Conservation (phyloP, 64 coral and sea anemone species). For the Pachyseris speciosa region DNA sequence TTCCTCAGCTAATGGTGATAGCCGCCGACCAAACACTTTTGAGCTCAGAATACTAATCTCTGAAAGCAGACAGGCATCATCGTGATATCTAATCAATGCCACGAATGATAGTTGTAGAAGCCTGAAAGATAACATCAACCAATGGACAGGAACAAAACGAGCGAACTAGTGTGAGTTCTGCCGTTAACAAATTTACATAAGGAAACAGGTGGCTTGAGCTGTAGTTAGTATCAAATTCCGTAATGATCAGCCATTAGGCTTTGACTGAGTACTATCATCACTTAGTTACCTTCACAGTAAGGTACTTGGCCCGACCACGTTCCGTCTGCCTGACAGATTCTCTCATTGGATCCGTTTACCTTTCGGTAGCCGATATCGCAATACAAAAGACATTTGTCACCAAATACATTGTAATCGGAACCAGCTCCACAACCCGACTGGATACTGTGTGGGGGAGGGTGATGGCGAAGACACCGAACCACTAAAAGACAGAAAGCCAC, state of each 20-base stretch:
- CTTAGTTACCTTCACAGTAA: slow-evolving; percentile 14
- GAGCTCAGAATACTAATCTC: too few species aligned
- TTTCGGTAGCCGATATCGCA: slow-evolving; percentile 23
- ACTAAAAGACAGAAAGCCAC: slow-evolving; percentile 24
- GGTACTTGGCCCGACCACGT: slow-evolving; percentile 49
- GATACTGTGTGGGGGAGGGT: slow-evolving; percentile 8
- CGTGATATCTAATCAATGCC: not conserved
- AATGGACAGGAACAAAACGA: not conserved
- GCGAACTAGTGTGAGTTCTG: not conserved
- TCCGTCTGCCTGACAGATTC: slow-evolving; percentile 40
- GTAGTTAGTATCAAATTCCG: not conserved
- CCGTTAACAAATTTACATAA: not conserved
- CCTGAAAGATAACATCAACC: not conserved
- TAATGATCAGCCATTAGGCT: not conserved
- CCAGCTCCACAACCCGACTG: slow-evolving; percentile 34
- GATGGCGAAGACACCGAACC: slow-evolving; percentile 25
- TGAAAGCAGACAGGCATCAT: not conserved
- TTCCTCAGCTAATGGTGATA: too few species aligned
- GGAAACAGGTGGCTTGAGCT: not conserved
- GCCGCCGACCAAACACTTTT: too few species aligned
- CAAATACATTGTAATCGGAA: slow-evolving; percentile 27
- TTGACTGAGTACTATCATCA: not conserved
- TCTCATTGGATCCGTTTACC: slow-evolving; percentile 45
- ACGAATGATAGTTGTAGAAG: not conserved
- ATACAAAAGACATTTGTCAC: slow-evolving; percentile 59